Base-by-base conservation (phyloP, 1,140 invertebrate species). In the Sinonovacula constricta region DNA sequence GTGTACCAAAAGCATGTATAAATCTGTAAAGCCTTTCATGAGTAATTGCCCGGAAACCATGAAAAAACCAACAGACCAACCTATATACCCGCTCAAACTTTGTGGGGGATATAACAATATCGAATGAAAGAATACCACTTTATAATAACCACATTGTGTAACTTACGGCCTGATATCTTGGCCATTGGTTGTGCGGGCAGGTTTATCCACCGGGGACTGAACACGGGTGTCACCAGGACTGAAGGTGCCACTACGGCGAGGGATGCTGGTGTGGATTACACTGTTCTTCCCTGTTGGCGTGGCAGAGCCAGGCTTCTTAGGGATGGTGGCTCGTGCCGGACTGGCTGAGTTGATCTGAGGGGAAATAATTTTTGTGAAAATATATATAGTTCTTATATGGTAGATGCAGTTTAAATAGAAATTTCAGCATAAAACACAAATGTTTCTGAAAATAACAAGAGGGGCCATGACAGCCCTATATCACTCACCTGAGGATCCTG, bases 191-290 rank as follows among this genome's bases (percentile, higher is more conserved):
- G 87, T 77, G 69, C 84, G 78, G 14, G 82, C 54, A 51, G 78
- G 82, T 75, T 88, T 89, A 10, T 86, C 85, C 22, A 39, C 71
- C 14, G 83, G 77, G 36, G 84, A 57, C 60, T 82, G 81, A 54
- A 84, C 74, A 28, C 81, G 81, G 10, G 75, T 83, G 74, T 90
- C 88, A 14, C 88, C 89, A 33, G 88, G 87, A 67, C 88, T 88
- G 54, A 90, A 90, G 18, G 89, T 90, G 54, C 87, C 89, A 59
- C 87, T 86, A 26, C 87, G 76, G 22, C 85, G 81, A 14, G 87
- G 87, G 80, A 87, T 86, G 74, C 86, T 84, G 28, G 83, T 85
- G 63, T 72, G 62, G n/a, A 89, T 85, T n/a, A 85, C 82, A 76
- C 82, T 87, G 77, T 88, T 89, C 75, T 89, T 89, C 18, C 82